Conservation (phyloP, 2,888 invertebrate species). For the Achlya flavicornis region DNA sequence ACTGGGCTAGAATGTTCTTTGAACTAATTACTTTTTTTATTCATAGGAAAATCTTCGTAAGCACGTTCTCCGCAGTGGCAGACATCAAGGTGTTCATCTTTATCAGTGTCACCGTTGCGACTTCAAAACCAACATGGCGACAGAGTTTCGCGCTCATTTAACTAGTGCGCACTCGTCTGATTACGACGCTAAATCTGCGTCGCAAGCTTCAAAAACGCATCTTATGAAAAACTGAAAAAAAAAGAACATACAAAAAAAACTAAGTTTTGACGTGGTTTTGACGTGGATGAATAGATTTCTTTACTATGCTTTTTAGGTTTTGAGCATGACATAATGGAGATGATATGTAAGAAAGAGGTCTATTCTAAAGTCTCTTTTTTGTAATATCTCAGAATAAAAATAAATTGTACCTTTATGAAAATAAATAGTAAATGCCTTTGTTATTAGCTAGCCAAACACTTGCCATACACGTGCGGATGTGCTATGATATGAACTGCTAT, state of each 20-base stretch:
- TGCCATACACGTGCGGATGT: too few species aligned
- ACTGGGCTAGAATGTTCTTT: not conserved
- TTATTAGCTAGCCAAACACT: too few species aligned
- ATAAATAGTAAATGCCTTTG: too few species aligned
- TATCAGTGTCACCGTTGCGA: constrained; percentile 90
- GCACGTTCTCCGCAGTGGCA: constrained; percentile 90
- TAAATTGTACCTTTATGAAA: too few species aligned
- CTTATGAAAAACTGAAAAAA: constrained; percentile 44
- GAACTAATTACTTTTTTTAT: constrained; percentile 15
- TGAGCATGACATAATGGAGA: too few species aligned
- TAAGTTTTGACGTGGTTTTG: too few species aligned
- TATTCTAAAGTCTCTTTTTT: not conserved
- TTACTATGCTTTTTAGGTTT: too few species aligned
- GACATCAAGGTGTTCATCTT: constrained; percentile 90
- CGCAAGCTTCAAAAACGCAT: constrained; percentile 65
- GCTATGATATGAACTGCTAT: too few species aligned
- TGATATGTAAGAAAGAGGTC: not conserved
- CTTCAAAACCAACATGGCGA: constrained; percentile 85
- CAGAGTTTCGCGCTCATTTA: constrained; percentile 87
- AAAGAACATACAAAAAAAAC: constrained; percentile 20
- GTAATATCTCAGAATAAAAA: too few species aligned
- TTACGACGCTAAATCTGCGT: constrained; percentile 79
- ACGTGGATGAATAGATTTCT: too few species aligned
- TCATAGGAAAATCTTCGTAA: constrained; percentile 93
- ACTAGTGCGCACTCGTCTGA: constrained; percentile 79